phyloP scores from a whole-genome alignment of 2,797 vertebrate species.

The Oreonectes daqikongensis region DNA sequence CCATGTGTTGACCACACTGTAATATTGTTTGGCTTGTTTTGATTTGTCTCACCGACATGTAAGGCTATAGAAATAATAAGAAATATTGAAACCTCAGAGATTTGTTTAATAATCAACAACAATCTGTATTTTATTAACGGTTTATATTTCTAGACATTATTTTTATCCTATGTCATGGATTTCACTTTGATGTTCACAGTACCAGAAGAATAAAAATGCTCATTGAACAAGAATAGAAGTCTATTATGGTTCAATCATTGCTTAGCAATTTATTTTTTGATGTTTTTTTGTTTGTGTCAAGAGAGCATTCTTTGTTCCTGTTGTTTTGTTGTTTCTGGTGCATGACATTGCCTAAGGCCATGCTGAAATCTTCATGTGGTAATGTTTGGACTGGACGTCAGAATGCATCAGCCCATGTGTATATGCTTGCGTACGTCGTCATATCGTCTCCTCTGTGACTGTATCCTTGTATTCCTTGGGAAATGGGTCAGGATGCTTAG shows the following conservation, averaged over 20 bases:
- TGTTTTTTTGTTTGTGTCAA: neutral
- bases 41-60: constrained; percentile 26
- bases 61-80: constrained; percentile 7
- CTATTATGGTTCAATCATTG: neutral
- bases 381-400: constrained; percentile 66
- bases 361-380: constrained; percentile 48
- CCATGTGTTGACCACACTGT: constrained; percentile 34
- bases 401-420: constrained; percentile 53
- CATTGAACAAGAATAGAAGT: neutral
- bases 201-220: neutral
- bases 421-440: constrained; percentile 46
- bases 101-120: neutral
- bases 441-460: constrained; percentile 39
- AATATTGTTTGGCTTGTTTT: constrained; percentile 30
- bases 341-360: constrained; percentile 8
- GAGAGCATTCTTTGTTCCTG: neutral
- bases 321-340: neutral
- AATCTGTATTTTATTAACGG: neutral
- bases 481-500: constrained; percentile 75
- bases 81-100: constrained; percentile 12
- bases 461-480: constrained; percentile 58
- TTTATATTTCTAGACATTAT: neutral
- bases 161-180: too few species aligned
- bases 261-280: neutral
- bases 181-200: neutral